Percentiles rank a stretch among this genome's conserved stretches.
Evolutionary conservation across 2,888 invertebrate species (phyloP).

Genomic region (Lamellibrachia satsuma): DNA sequence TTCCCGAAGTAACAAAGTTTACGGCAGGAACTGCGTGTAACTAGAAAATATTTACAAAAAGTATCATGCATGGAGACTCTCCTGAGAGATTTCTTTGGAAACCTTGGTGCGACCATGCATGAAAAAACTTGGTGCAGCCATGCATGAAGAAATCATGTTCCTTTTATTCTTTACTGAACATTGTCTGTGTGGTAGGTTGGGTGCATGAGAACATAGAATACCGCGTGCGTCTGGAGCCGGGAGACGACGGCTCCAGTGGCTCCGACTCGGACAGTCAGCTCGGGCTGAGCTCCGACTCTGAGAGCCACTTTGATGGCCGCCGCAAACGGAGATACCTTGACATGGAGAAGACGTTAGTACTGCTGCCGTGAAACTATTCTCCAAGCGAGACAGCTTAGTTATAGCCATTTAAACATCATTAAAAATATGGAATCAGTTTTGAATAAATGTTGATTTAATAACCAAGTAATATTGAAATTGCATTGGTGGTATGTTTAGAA

Average conservation of each 20-base stretch:
- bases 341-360: slow-evolving; percentile 34
- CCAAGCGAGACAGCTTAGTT: not conserved
- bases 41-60: no score
- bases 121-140: no score
- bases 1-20: not conserved
- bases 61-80: no score
- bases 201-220: slow-evolving; percentile 36
- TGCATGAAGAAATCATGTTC: not conserved
- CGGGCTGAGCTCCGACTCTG: not conserved
- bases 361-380: not conserved
- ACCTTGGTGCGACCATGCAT: no score
- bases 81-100: no score
- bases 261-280: not conserved
- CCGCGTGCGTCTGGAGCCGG: slow-evolving; percentile 24
- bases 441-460: not conserved
- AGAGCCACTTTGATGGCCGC: not conserved
- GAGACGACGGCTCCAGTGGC: slow-evolving; percentile 21
- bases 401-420: not conserved
- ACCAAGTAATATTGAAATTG: no score
- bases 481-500: no score
- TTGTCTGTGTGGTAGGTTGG: slow-evolving; percentile 37
- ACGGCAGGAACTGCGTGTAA: not conserved
- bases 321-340: not conserved
- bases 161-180: not conserved
- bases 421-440: not conserved